Conservation (phyloP, 2,888 invertebrate species). For the Sinelater perroti region DNA sequence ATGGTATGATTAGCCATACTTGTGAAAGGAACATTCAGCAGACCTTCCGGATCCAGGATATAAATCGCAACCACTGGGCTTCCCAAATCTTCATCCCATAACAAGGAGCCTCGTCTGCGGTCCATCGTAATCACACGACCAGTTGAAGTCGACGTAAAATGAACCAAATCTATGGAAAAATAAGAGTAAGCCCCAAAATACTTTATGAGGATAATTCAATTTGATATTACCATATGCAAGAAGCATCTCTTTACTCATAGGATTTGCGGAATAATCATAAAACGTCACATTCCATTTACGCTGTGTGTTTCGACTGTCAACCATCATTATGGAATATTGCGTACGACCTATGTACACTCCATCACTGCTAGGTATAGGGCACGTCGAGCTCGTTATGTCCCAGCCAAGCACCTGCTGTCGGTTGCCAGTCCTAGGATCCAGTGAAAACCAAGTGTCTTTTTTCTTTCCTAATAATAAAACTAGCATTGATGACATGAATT, state of each 20-base stretch:
- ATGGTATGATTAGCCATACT: slow-evolving; percentile 89
- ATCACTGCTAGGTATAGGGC: slow-evolving; percentile 71
- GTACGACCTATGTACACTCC: slow-evolving; percentile 85
- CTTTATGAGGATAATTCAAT: not conserved
- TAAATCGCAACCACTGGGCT: slow-evolving; percentile 94
- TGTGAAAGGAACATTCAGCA: slow-evolving; percentile 87
- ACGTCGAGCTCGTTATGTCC: slow-evolving; percentile 66
- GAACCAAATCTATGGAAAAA: slow-evolving; percentile 74
- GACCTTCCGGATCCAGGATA: slow-evolving; percentile 76
- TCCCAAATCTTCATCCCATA: slow-evolving; percentile 88
- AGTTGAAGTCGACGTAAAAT: slow-evolving; percentile 89
- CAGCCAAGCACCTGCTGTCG: slow-evolving; percentile 71
- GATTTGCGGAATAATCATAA: slow-evolving; percentile 90
- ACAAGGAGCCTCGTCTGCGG: slow-evolving; percentile 78
- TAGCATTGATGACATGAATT: not conserved
- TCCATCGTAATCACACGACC: slow-evolving; percentile 88
- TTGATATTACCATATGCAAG: slow-evolving; percentile 78
- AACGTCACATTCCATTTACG: slow-evolving; percentile 97
- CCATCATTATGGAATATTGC: slow-evolving; percentile 94
- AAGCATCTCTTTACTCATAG: slow-evolving; percentile 78
- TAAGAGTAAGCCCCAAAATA: not conserved
- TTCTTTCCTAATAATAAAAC: slow-evolving; percentile 63
- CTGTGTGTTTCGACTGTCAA: slow-evolving; percentile 77
- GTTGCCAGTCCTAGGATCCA: slow-evolving; percentile 78
- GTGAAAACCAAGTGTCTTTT: slow-evolving; percentile 91